phyloP scores from a whole-genome alignment of 2,888 invertebrate species.

The Apocheima hispidaria region DNA sequence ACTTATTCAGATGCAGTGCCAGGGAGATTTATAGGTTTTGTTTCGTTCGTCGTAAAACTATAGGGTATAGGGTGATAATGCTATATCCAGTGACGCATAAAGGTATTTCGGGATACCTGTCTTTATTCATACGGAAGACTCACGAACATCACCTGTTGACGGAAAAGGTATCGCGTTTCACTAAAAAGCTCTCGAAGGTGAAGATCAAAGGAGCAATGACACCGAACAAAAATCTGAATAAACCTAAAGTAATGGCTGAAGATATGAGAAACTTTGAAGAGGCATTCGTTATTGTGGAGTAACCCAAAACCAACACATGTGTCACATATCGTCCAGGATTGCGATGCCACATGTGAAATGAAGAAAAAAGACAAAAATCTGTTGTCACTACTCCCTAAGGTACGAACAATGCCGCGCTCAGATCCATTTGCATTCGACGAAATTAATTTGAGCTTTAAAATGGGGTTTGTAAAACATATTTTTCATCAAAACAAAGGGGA shows the following conservation, averaged over 20 bases:
- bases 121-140: slow-evolving; percentile 41
- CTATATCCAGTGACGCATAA: slow-evolving; percentile 42
- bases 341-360: slow-evolving; percentile 84
- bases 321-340: slow-evolving; percentile 85
- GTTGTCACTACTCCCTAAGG: slow-evolving; percentile 84
- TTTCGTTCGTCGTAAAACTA: slow-evolving; percentile 59
- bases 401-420: slow-evolving; percentile 79
- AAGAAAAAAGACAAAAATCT: slow-evolving; percentile 82
- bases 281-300: slow-evolving; percentile 81
- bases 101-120: slow-evolving; percentile 45
- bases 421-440: slow-evolving; percentile 50
- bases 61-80: slow-evolving; percentile 53
- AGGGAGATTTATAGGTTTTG: slow-evolving; percentile 65
- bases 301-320: slow-evolving; percentile 84
- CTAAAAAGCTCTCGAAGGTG: slow-evolving; percentile 63
- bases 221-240: slow-evolving; percentile 59
- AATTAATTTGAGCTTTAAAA: slow-evolving; percentile 62
- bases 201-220: slow-evolving; percentile 80
- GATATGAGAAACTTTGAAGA: slow-evolving; percentile 80
- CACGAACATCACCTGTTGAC: slow-evolving; percentile 69
- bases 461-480: slow-evolving; percentile 53
- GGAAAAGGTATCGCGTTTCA: slow-evolving; percentile 64
- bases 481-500: slow-evolving; percentile 48
- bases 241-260: slow-evolving; percentile 65
- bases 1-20: slow-evolving; percentile 58